Base-by-base conservation (phyloP, 2,888 invertebrate genomes). In the Rhagonycha lutea region DNA sequence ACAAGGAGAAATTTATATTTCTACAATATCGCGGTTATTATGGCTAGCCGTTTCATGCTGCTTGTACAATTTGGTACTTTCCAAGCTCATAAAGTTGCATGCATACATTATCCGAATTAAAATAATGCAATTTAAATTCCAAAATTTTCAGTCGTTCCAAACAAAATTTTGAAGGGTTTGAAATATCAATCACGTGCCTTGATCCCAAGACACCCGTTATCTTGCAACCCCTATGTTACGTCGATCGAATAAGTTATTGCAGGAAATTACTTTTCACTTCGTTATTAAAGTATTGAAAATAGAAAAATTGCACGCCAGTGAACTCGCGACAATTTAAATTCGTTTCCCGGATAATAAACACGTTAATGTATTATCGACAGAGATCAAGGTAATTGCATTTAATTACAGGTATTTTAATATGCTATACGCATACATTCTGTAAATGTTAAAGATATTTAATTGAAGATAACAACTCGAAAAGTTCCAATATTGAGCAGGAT, bases 401-500 rank as follows among this genome's bases (percentile, higher is more conserved):
- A 32, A 32, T 32, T 32, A n/a, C 32, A 47, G 47, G 47, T 47
- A 47, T n/a, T 47, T 47, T 47, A 47, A 47, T 47, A 47, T 47
- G 47, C 47, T 7, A 7, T 47, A 8, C 47, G n/a, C 47, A 47
- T 47, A 47, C 47, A 47, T 47, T 47, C n/a, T 47, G 47, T 12
- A 47, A 47, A 47, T 47, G 47, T 72, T 65, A 68, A 67, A 73
- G 73, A 73, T 70, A 76, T 76, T 76, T 73, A 76, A 77, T 77
- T 74, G 62, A 69, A 74, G 77, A 77, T 74, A 77, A 73, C 73
- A 73, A 65, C 18, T 18, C 71, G 68, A 72, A 74, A 76, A 65
- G 26, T 23, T 77, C 74, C 77, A 77, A 77, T 77, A 77, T 74
- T 70, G 77, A 72, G 72, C 74, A 77, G 83, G 84, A 84, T 84